Conservation (phyloP, 2,797 vertebrate species). For the Cercopithecus mitis region DNA sequence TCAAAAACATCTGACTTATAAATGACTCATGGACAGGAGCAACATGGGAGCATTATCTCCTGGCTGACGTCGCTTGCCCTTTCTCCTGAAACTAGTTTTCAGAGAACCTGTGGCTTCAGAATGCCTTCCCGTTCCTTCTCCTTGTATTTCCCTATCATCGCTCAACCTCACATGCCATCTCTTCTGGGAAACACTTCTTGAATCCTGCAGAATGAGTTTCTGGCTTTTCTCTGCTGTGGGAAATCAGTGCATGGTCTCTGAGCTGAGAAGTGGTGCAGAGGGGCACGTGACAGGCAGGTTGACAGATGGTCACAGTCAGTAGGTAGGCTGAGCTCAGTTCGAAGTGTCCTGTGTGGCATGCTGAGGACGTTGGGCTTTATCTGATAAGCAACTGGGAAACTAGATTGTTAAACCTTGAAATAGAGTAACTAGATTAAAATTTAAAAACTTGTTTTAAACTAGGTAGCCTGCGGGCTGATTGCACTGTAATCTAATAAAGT, state of each 20-base stretch:
- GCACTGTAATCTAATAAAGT: not conserved
- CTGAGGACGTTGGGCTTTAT: not conserved
- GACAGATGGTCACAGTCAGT: conserved; percentile 1
- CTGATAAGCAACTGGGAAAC: not conserved
- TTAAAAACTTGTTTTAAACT: not conserved
- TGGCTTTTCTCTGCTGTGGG: not conserved
- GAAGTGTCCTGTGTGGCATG: not conserved
- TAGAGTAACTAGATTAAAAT: not conserved
- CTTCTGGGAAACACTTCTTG: not conserved
- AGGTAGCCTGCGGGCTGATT: not conserved
- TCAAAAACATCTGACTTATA: not conserved
- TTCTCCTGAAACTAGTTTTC: not conserved
- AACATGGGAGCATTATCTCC: not conserved
- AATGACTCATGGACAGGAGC: not conserved
- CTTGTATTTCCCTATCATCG: not conserved
- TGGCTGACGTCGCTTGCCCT: not conserved
- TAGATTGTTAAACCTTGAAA: not conserved
- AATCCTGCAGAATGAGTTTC: not conserved
- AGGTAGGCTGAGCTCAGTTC: not conserved
- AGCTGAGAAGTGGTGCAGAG: not conserved
- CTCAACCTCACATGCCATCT: not conserved
- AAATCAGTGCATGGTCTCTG: not conserved
- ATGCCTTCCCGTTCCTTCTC: not conserved
- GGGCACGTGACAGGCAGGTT: not conserved
- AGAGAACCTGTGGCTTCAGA: not conserved